Percentiles rank a stretch among this genome's conserved stretches.
These are phyloP conservation scores for Eupithecia pulchellata DNA, from an alignment of 2,888 invertebrate genomes.

Conservation along the genomic window DNA sequence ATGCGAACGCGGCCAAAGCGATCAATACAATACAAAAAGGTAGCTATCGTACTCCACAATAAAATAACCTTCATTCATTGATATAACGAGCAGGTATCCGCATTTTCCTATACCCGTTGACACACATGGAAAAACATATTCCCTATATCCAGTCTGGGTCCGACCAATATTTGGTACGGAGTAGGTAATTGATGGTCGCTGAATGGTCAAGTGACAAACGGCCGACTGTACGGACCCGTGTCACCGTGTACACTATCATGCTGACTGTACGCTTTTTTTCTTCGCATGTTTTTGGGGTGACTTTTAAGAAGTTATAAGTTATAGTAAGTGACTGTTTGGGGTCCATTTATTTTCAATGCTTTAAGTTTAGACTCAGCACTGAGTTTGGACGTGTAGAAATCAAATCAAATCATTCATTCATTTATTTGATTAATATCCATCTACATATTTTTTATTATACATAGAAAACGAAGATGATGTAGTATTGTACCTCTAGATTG, in stretches of 20 bases:
- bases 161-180: slow-evolving; percentile 50
- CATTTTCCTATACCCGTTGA: background rate
- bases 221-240: slow-evolving; percentile 63
- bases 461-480: too few species aligned
- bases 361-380: background rate
- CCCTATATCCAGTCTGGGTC: background rate
- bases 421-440: too few species aligned
- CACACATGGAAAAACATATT: slow-evolving; percentile 1
- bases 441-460: too few species aligned
- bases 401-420: too few species aligned
- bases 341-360: background rate
- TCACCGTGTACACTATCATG: slow-evolving; percentile 55
- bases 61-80: slow-evolving; percentile 2
- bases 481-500: too few species aligned
- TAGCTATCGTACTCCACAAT: background rate
- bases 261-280: slow-evolving; percentile 44
- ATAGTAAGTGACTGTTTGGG: background rate
- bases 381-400: background rate
- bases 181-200: slow-evolving; percentile 62
- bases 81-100: background rate
- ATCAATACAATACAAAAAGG: background rate
- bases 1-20: background rate
- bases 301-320: slow-evolving; percentile 8
- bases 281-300: slow-evolving; percentile 9
- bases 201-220: slow-evolving; percentile 64